A percentile compares a stretch with the other conserved stretches of the same genome.
These are phyloP conservation scores for Spilosoma lubricipeda DNA, from an alignment of 2,888 invertebrate species.

Conservation along the genomic window DNA sequence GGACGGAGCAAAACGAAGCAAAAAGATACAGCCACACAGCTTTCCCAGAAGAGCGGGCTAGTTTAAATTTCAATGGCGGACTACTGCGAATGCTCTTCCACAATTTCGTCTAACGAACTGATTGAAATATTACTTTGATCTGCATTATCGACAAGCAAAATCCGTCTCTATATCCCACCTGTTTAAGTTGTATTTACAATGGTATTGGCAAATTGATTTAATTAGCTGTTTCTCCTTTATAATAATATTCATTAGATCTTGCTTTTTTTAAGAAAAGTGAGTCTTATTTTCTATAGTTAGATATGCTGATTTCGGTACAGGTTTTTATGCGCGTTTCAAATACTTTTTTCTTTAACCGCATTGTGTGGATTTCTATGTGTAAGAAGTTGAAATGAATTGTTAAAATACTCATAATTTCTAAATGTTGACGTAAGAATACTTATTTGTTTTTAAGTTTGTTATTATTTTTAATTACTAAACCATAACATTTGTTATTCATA, in stretches of 20 bases:
- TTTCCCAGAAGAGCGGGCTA: constrained; percentile 77
- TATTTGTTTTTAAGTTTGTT: background rate
- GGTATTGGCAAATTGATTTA: constrained; percentile 22
- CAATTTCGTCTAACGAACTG: constrained; percentile 81
- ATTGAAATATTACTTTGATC: constrained; percentile 82
- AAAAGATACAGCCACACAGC: constrained; percentile 55
- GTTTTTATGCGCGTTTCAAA: no score
- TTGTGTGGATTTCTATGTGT: no score
- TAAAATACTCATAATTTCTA: background rate
- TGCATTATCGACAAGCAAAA: constrained; percentile 49
- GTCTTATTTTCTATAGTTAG: background rate
- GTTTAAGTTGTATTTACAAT: constrained; percentile 39
- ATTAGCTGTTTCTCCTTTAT: constrained; percentile 50
- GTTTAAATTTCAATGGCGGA: constrained; percentile 84
- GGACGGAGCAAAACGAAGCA: constrained; percentile 58
- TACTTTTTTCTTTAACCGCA: no score
- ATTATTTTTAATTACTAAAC: background rate
- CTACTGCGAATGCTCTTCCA: constrained; percentile 77
- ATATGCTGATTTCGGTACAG: no score
- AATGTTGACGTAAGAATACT: background rate
- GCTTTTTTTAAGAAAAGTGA: background rate
- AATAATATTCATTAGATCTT: constrained; percentile 29
- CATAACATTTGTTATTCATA: constrained; percentile 2
- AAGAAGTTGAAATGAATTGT: background rate
- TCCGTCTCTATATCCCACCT: constrained; percentile 33